phyloP scores from a whole-genome alignment of 2,888 invertebrate species.

The Esperia sulphurella region DNA sequence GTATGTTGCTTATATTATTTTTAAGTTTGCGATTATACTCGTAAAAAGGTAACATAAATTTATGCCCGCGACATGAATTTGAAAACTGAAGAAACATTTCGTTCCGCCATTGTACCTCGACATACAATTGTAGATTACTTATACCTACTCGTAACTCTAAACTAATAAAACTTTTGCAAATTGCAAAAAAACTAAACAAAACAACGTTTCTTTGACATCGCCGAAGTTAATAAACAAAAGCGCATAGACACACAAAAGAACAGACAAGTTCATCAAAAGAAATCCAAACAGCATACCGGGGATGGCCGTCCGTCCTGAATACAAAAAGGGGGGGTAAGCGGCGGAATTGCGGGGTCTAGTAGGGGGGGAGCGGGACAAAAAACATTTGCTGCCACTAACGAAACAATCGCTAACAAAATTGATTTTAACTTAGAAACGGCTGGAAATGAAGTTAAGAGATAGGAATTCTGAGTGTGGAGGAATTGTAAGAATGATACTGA shows the following conservation, averaged over 20 bases:
- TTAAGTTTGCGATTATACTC: no score
- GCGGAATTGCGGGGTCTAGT: not conserved
- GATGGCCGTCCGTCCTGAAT: slow-evolving; percentile 62
- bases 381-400: slow-evolving; percentile 71
- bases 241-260: slow-evolving; percentile 34
- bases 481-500: no score
- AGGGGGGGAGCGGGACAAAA: slow-evolving; percentile 41
- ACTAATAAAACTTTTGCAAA: not conserved
- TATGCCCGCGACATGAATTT: no score
- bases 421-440: slow-evolving; percentile 69
- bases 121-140: no score
- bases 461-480: slow-evolving; percentile 16
- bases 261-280: slow-evolving; percentile 72
- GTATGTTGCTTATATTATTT: no score
- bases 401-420: slow-evolving; percentile 77
- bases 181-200: no score
- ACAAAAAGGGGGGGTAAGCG: slow-evolving; percentile 48
- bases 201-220: not conserved
- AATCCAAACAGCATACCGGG: slow-evolving; percentile 55
- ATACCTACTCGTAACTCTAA: not conserved
- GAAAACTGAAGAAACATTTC: no score
- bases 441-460: slow-evolving; percentile 59
- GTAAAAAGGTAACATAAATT: no score
- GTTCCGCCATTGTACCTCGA: no score
- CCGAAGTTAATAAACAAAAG: slow-evolving; percentile 1